phyloP scores from a whole-genome alignment of 2,113 vertebrate species.

The Mionectes macconnelli region DNA sequence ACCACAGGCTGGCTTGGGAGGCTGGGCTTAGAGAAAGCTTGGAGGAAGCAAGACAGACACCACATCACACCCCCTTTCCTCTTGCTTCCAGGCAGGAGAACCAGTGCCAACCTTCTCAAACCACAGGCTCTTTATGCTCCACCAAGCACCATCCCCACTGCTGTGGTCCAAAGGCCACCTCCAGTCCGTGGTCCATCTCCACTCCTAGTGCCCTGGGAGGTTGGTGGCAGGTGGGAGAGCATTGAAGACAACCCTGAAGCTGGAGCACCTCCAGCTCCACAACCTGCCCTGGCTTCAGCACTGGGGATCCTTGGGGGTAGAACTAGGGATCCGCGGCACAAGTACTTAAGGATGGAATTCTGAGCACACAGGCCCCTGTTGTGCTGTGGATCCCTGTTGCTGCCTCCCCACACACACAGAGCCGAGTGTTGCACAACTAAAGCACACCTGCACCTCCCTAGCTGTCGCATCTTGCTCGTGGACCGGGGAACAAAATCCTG shows the following conservation, averaged over 20 bases:
- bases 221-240: not conserved
- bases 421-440: not conserved
- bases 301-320: not conserved
- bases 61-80: not conserved
- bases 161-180: not conserved
- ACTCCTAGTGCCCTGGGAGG: not conserved
- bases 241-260: not conserved
- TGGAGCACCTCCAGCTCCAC: not conserved
- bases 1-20: not conserved
- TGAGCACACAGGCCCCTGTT: not conserved
- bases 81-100: not conserved
- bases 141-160: not conserved
- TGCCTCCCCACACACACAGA: not conserved
- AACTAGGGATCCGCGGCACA: rapidly evolving
- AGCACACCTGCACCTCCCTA: not conserved
- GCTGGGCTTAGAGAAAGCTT: not conserved
- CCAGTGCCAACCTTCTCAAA: not conserved
- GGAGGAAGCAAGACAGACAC: not conserved
- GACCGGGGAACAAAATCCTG: not conserved
- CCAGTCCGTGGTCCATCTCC: not conserved
- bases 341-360: not conserved
- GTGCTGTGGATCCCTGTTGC: not conserved
- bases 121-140: not conserved
- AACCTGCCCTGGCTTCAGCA: not conserved
- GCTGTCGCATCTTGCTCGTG: not conserved